Evolutionary conservation across 1,140 invertebrate genomes (phyloP).

Genomic region (Fopius arisanus): DNA sequence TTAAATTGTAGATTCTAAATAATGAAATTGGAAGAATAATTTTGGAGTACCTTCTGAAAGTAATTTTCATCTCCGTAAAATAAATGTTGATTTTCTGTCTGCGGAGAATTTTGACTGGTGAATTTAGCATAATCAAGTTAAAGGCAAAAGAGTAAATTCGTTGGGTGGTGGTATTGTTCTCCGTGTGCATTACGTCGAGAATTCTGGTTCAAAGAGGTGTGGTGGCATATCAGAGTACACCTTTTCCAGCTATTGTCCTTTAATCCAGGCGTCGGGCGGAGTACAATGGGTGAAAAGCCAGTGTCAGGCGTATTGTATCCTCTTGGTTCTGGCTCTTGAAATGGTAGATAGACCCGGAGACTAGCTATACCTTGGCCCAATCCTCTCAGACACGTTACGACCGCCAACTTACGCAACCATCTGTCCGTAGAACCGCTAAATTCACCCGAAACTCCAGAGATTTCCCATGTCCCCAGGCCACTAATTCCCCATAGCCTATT

Average conservation of each 20-base stretch:
- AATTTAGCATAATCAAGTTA: slow-evolving; percentile 24
- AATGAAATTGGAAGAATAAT: too few relatives aligned
- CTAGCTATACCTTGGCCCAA: slow-evolving; percentile 23
- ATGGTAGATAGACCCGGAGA: slow-evolving; percentile 9
- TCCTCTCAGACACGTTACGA: slow-evolving; percentile 28
- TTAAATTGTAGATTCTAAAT: too few relatives aligned
- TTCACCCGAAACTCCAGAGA: slow-evolving; percentile 51
- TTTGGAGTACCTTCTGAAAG: too few relatives aligned
- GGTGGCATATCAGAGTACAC: slow-evolving; percentile 59
- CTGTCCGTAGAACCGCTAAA: slow-evolving; percentile 55
- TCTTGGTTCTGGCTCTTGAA: slow-evolving; percentile 32
- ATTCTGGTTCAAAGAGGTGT: slow-evolving; percentile 38
- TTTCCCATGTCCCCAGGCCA: neutral
- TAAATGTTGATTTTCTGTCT: too few relatives aligned
- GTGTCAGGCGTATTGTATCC: slow-evolving; percentile 58
- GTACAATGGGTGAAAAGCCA: slow-evolving; percentile 48
- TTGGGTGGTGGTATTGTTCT: slow-evolving; percentile 27
- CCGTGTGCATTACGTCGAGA: slow-evolving; percentile 14
- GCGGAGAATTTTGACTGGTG: slow-evolving; percentile 1
- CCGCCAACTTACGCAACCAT: slow-evolving; percentile 49
- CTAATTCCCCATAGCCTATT: neutral
- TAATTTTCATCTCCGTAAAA: too few relatives aligned
- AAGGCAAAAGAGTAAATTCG: slow-evolving; percentile 32
- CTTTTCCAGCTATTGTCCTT: slow-evolving; percentile 53
- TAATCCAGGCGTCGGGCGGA: slow-evolving; percentile 29